Percentiles rank a stretch among this genome's conserved stretches.
These are phyloP conservation scores for Saturnia japonica DNA, from an alignment of 2,888 invertebrate species.

Conservation along the genomic window DNA sequence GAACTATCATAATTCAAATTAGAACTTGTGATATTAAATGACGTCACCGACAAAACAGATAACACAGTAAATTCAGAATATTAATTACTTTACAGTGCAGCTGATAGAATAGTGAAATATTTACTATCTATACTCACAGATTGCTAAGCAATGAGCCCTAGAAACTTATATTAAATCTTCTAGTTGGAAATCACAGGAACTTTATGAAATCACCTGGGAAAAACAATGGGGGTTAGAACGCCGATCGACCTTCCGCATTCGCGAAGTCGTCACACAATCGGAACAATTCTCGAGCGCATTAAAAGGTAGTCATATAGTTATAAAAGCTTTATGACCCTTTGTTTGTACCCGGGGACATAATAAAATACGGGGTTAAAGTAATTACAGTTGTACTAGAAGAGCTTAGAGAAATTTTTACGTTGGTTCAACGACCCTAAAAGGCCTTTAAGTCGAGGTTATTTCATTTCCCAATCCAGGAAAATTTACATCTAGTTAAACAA, in stretches of 20 bases:
- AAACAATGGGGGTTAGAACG: background rate
- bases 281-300: background rate
- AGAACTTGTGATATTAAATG: background rate
- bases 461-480: background rate
- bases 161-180: background rate
- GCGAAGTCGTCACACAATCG: background rate
- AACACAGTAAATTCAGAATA: background rate
- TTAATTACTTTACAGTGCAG: background rate
- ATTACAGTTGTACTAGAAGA: background rate
- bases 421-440: background rate
- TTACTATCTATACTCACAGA: background rate
- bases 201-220: background rate
- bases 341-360: conserved; percentile 2
- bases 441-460: background rate
- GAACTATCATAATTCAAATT: background rate
- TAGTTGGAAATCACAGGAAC: background rate
- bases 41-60: background rate
- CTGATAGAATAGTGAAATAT: background rate
- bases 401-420: background rate
- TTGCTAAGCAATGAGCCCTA: background rate
- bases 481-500: background rate
- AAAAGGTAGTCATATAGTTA: conserved; percentile 2
- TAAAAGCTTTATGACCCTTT: conserved; percentile 12
- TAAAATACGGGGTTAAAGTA: background rate
- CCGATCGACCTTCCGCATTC: conserved; percentile 6